Percentiles rank a stretch among this genome's conserved stretches.
Evolutionary conservation across 1,140 invertebrate species (phyloP).

Genomic region (Drosophila repletoides): DNA sequence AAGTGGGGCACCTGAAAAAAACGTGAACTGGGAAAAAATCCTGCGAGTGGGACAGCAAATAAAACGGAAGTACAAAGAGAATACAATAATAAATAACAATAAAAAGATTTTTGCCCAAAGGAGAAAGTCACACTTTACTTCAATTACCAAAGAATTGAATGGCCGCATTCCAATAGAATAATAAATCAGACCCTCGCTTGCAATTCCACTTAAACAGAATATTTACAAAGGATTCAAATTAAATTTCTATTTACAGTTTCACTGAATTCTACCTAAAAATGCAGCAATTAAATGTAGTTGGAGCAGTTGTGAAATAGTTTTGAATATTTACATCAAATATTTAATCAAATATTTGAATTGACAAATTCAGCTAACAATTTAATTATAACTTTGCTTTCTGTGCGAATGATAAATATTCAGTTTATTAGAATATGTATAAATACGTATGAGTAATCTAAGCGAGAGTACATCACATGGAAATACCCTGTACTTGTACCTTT

Average conservation of each 20-base stretch:
- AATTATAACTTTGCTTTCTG: not conserved
- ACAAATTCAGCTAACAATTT: not conserved
- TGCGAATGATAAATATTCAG: slow-evolving; percentile 29
- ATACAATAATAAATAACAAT: slow-evolving; percentile 62
- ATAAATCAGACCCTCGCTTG: slow-evolving; percentile 47
- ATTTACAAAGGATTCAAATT: not conserved
- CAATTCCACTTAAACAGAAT: not conserved
- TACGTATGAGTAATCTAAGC: slow-evolving; percentile 15
- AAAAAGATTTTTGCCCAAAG: slow-evolving; percentile 46
- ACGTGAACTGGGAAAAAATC: slow-evolving; percentile 27
- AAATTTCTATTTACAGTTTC: not conserved
- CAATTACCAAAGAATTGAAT: slow-evolving; percentile 30
- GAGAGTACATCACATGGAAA: not conserved
- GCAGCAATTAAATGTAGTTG: not conserved
- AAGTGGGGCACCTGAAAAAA: slow-evolving; percentile 48
- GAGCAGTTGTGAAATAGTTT: not conserved
- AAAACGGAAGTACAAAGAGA: slow-evolving; percentile 61
- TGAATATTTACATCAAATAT: not conserved
- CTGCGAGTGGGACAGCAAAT: slow-evolving; percentile 13
- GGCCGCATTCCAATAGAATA: slow-evolving; percentile 43
- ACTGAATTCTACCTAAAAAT: not conserved
- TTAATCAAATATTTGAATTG: not conserved
- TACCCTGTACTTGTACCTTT: not conserved
- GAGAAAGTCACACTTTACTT: slow-evolving; percentile 60
- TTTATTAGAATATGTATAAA: slow-evolving; percentile 13